Conservation (phyloP, 1,140 invertebrate genomes). For the Cyphomyrmex costatus region DNA sequence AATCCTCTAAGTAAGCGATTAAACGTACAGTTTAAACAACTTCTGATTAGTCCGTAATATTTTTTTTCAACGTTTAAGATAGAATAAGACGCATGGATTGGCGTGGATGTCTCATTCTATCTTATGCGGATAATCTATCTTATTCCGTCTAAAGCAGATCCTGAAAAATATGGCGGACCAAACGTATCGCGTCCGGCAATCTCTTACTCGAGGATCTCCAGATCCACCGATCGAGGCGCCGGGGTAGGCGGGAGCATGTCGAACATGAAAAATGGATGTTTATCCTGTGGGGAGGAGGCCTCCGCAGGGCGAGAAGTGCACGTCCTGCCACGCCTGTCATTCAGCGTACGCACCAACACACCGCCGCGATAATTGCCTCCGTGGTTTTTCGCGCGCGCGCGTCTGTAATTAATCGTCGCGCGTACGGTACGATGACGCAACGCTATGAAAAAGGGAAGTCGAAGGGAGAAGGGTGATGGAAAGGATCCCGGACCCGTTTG, state of each 20-base stretch:
- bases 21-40: too few relatives aligned
- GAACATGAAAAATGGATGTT: conserved; percentile 62
- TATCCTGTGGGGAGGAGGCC: conserved; percentile 35
- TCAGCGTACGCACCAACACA: conserved; percentile 37
- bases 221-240: neutral
- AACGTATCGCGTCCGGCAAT: too few relatives aligned
- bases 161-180: too few relatives aligned
- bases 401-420: conserved; percentile 53
- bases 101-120: too few relatives aligned
- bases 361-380: conserved; percentile 40
- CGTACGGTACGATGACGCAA: conserved; percentile 54
- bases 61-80: too few relatives aligned
- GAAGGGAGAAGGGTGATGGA: neutral
- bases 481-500: conserved; percentile 45
- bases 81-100: too few relatives aligned
- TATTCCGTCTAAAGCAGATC: too few relatives aligned
- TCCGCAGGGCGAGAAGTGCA: conserved; percentile 30
- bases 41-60: too few relatives aligned
- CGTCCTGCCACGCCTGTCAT: conserved; percentile 57
- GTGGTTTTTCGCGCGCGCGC: conserved; percentile 39
- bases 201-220: too few relatives aligned
- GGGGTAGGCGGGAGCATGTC: conserved; percentile 4
- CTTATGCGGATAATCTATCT: too few relatives aligned
- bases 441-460: neutral
- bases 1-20: too few relatives aligned